Evolutionary conservation across 2,888 invertebrate genomes (phyloP), one percentile per base, ranked within the genome.

Genomic region (Cetonia aurata): DNA sequence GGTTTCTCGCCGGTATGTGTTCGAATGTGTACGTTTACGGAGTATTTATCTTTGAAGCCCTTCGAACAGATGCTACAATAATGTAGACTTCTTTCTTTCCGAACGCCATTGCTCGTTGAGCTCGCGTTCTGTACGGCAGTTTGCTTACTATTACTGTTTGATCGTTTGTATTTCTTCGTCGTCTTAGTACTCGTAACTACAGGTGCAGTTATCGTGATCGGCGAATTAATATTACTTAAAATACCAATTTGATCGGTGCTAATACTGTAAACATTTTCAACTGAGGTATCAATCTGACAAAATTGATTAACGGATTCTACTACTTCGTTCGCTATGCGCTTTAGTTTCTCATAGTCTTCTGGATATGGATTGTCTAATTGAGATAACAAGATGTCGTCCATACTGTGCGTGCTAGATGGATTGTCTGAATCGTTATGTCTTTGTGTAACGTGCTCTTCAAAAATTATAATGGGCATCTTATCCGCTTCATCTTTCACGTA

Each of bases 1-100:
- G 99, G 98, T 82, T 99, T 98, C 85, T 99, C 98, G 0, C 98
- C 98, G 0, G 98, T 98, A 83, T 99, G 99, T 31, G 98, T 98
- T 78, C 98, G 89, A 77, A 98, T 95, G 85, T 99, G 99, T 56
- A 98, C 98, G 83, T 98, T 98, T 69, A 99, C 96, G 73, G 98
- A 95, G 88, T 99, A 99, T 84, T 96, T 96, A 85, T 96, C 96
- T 85, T 96, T 96, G 85, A 96, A 96, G 3, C 96, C 96, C 83
- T 95, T 96, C 78, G 94, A 94, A 85, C 95, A 98, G 84, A 98
- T 94, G 83, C 94, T 91, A 88, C 99, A 91, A 85, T 96, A 93
- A 85, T 99, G 93, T 75, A 98, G 85, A 71, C 96, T 92, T 77
- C 96, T 88, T 82, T 96, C 96, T 81, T 95, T 95, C 10, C 94